Evolutionary conservation across 2,888 invertebrate species (phyloP).

Genomic region (Tachystola acroxantha): DNA sequence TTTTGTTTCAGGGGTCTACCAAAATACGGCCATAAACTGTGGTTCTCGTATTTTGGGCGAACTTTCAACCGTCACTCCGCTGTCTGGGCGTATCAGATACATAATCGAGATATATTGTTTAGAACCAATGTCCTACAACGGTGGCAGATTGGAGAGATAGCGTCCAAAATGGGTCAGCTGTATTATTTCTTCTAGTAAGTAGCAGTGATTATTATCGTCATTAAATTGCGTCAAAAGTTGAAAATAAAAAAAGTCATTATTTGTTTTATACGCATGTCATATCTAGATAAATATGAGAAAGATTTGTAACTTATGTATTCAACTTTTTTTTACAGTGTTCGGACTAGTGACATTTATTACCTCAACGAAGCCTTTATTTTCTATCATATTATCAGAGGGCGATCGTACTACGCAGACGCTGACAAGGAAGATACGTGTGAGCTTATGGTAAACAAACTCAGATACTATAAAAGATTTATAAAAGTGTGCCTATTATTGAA

Average conservation of each 20-base stretch:
- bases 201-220: no score
- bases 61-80: slow-evolving; percentile 98
- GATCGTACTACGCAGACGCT: slow-evolving; percentile 96
- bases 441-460: slow-evolving; percentile 96
- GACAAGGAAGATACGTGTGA: slow-evolving; percentile 96
- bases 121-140: slow-evolving; percentile 95
- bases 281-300: no score
- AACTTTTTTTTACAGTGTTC: slow-evolving; percentile 82
- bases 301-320: no score
- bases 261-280: no score
- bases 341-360: slow-evolving; percentile 98
- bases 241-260: no score
- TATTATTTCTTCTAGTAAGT: slow-evolving; percentile 99
- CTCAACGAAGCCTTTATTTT: slow-evolving; percentile 97
- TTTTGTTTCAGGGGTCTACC: slow-evolving; percentile 92
- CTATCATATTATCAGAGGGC: slow-evolving; percentile 95
- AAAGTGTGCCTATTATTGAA: slow-evolving; percentile 96
- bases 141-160: slow-evolving; percentile 99
- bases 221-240: no score
- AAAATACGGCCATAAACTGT: slow-evolving; percentile 97
- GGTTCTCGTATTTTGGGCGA: slow-evolving; percentile 97
- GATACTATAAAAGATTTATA: slow-evolving; percentile 97
- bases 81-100: slow-evolving; percentile 98
- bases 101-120: slow-evolving; percentile 94
- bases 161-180: slow-evolving; percentile 98